These are phyloP conservation scores for Campylomormyrus tamandua DNA, from an alignment of 2,113 vertebrate genomes.

Conservation along the genomic window DNA sequence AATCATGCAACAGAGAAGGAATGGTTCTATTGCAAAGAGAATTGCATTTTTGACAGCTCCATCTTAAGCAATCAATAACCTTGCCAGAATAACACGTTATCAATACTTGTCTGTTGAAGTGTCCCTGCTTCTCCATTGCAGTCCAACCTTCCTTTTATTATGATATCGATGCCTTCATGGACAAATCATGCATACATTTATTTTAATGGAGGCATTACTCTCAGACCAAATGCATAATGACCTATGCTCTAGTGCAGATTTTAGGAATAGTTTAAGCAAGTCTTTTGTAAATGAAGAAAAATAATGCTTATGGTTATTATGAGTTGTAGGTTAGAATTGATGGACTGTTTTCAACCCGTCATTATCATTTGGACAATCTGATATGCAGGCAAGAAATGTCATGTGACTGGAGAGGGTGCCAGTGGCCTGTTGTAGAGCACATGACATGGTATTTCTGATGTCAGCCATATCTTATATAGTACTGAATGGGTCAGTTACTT, in stretches of 20 bases:
- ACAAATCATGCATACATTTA: not conserved
- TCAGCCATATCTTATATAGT: not conserved
- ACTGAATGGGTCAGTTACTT: not conserved
- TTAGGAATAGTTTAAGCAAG: not conserved
- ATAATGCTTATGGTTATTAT: not conserved
- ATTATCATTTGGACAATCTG: not conserved
- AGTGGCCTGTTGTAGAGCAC: not conserved
- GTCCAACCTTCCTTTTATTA: not conserved
- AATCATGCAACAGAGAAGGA: not conserved
- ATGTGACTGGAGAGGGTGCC: not conserved
- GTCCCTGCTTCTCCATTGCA: constrained; percentile 9
- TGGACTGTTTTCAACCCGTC: not conserved
- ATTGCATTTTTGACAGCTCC: constrained; percentile 41
- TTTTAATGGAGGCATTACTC: constrained; percentile 13
- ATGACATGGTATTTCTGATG: not conserved
- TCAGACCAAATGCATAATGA: not conserved
- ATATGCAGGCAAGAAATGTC: not conserved
- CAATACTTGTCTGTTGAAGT: constrained; percentile 27
- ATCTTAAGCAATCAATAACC: constrained; percentile 45
- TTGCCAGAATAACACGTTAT: constrained; percentile 23
- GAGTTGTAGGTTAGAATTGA: not conserved
- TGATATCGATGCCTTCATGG: not conserved
- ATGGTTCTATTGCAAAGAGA: constrained; percentile 21
- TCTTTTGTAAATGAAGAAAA: not conserved
- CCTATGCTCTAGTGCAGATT: not conserved